A percentile compares a stretch with the other conserved stretches of the same genome.
Conservation (phyloP, 2,888 invertebrate species). For the Drosophila nr. perissopoda region DNA sequence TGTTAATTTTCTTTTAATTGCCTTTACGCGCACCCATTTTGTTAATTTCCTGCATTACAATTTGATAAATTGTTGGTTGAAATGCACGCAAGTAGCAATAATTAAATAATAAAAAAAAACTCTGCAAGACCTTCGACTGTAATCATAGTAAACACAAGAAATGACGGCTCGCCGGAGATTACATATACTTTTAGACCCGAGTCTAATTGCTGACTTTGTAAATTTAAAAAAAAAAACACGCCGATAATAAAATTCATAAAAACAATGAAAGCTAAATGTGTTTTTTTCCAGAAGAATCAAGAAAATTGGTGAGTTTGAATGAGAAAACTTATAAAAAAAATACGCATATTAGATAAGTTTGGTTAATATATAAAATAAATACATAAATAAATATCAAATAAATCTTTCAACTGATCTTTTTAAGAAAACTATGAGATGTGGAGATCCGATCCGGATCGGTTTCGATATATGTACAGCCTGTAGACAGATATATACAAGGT, state of each 20-base stretch:
- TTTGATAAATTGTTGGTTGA: constrained; percentile 49
- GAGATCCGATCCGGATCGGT: not conserved
- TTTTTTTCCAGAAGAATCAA: not conserved
- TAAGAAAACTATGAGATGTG: not conserved
- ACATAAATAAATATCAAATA: not conserved
- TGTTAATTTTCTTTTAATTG: constrained; percentile 68
- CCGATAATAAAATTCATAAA: not conserved
- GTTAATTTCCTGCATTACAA: constrained; percentile 55
- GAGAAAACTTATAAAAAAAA: not conserved
- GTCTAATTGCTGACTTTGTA: not conserved
- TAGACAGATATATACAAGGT: not conserved
- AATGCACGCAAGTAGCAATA: constrained; percentile 28
- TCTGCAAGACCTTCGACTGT: not conserved
- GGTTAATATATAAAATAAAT: not conserved
- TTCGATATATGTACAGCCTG: not conserved
- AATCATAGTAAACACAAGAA: not conserved
- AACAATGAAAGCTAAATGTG: not conserved
- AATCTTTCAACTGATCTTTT: not conserved
- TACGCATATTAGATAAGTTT: not conserved
- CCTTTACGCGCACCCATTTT: constrained; percentile 49
- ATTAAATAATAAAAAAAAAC: constrained; percentile 12
- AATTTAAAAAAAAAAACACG: not conserved
- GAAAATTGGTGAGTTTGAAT: not conserved
- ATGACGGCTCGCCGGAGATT: not conserved
- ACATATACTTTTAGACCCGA: not conserved